Base-by-base conservation (phyloP, 2,797 vertebrate species). In the Acipenser transmontanus region DNA sequence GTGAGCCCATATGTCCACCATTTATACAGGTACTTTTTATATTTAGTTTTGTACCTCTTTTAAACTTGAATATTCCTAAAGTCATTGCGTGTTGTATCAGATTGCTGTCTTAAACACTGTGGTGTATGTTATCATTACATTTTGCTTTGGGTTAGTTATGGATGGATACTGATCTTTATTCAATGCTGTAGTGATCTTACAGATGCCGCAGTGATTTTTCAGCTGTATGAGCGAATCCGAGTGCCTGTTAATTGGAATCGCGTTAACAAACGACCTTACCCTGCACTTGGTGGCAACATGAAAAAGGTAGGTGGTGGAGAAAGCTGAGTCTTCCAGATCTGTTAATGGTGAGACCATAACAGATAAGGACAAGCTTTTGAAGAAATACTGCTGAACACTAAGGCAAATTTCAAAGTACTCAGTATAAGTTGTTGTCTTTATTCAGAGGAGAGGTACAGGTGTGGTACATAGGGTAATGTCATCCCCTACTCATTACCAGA, bases 151-250 rank as follows among this genome's bases (percentile, higher is more conserved):
- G 52, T 61, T 20, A 8, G 10, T n/a, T 6, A 2, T 6, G 7
- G 49, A 47, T 66, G 12, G 6, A 4, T 59, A 17, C 54, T 8
- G 62, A 47, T 71, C 12, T 73, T 57, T 57, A 6, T 63, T 59
- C 64, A 52, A 77, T 59, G 9, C 83, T 76, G 67, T 67, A 99
- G 97, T 70, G 94, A 97, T 73, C 85, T 99, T 70, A 83, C 83
- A 68, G 95, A 98, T 70, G 94, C 90, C 60, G 75, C 93, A 80
- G 91, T 98, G 77, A 94, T 98, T 77, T 90, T 99, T 74, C 96
- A 98, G 85, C 83, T 99, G 52, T 95, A 92, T 50, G 92, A 96
- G 71, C 90, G 85, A 78, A 90, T 90, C 7, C 87, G 93, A 1
- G 91, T 98, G n/a, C 79, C 82, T 0, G 94, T 98, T 51, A 81